These are phyloP conservation scores for Bufo gargarizans DNA, from an alignment of 2,113 vertebrate genomes.

Conservation along the genomic window DNA sequence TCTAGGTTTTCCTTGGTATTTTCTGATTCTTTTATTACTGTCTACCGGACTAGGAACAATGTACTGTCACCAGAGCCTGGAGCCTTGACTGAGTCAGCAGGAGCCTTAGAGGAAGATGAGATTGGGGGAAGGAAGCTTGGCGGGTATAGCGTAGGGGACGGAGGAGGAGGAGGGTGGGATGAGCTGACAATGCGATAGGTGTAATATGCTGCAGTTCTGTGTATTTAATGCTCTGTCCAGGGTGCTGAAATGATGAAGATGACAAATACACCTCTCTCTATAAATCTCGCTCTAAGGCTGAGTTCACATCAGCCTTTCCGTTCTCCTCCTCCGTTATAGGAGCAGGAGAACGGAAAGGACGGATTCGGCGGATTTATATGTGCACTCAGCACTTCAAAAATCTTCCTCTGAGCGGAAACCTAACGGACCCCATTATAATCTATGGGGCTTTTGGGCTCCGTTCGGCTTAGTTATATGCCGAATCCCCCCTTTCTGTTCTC, in stretches of 20 bases:
- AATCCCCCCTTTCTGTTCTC: no score
- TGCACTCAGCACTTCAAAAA: no score
- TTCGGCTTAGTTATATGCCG: no score
- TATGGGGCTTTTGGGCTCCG: no score
- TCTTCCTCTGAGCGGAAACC: no score
- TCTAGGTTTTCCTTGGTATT: background rate
- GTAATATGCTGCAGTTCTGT: conserved; percentile 12
- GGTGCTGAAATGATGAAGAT: conserved; percentile 41
- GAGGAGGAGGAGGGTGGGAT: conserved; percentile 29
- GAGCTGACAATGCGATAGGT: conserved; percentile 27
- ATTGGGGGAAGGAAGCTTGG: background rate
- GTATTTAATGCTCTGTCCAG: conserved; percentile 39
- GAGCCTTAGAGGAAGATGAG: conserved; percentile 5
- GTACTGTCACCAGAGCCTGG: conserved; percentile 10
- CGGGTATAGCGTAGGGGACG: background rate
- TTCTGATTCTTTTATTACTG: background rate
- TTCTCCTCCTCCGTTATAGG: no score
- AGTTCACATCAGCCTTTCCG: no score
- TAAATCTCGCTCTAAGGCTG: background rate
- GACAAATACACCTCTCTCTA: background rate
- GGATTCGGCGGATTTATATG: no score
- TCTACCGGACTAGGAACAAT: background rate
- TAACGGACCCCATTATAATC: no score
- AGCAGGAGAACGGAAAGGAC: no score
- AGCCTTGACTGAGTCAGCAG: conserved; percentile 54